Evolutionary conservation across 1,140 invertebrate genomes (phyloP), one percentile per base, ranked within the genome.

Genomic region (Drosophila mayri): DNA sequence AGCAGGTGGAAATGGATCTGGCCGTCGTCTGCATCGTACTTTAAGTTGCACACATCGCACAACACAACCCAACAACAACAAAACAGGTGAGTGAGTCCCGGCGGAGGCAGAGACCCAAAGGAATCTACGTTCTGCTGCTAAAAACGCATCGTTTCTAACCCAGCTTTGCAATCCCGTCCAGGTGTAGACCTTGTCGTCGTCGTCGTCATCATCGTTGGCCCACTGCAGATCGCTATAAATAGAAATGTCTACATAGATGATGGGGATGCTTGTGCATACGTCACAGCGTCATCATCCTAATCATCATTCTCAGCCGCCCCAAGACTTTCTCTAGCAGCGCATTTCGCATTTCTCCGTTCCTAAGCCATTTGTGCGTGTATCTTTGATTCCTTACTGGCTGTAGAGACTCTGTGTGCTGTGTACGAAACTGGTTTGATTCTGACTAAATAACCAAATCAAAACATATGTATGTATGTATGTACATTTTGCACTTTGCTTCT

Each of bases 401-500:
- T n/a, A n/a, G n/a, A n/a, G n/a, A n/a, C n/a, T n/a, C n/a, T n/a
- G n/a, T n/a, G 22, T 8, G 32, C 32, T 54, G 20, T 22, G 18
- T 22, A 37, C 2, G 35, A 38, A 55, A 55, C 52, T 55, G 52
- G 52, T 55, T 55, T 55, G 14, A 55, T 55, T 55, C 20, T 25
- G 7, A 18, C 47, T 32, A 18, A 50, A 32, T 20, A 44, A 20
- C 10, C 18, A 20, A 30, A 49, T 32, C 28, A 5, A 18, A 18
- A 12, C 35, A 38, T 16, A 28, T 28, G 7, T 3, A 22, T 22
- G 22, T 22, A 57, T 57, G 32, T 57, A 25, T 57, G 11, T 41
- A 43, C 22, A 58, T 58, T 58, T 79, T 79, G 76, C 64, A 79
- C 59, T 67, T 50, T 50, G 58, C 64, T 70, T 59, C 58, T 71